A percentile compares a stretch with the other conserved stretches of the same genome.
Evolutionary conservation across 2,888 invertebrate genomes (phyloP).

Genomic region (Ennomos erosarius): DNA sequence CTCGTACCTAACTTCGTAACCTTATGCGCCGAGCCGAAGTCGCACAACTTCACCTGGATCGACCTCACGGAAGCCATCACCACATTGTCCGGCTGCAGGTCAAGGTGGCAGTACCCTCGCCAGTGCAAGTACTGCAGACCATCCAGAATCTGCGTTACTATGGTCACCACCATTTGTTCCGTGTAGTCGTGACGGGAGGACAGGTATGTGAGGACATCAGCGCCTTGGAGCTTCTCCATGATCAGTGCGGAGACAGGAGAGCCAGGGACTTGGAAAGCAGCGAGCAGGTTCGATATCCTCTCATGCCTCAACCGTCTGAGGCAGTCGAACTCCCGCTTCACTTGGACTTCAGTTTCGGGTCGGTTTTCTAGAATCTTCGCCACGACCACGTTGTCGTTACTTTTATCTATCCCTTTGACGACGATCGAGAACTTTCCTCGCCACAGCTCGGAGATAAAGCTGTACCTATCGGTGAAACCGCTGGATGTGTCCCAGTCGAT

Average conservation of each 20-base stretch:
- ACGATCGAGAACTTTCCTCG: slow-evolving; percentile 95
- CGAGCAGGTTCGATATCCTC: slow-evolving; percentile 91
- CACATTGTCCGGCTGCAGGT: slow-evolving; percentile 97
- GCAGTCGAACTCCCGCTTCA: slow-evolving; percentile 93
- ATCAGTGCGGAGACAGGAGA: slow-evolving; percentile 89
- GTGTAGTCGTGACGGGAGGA: slow-evolving; percentile 95
- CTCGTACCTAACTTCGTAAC: slow-evolving; percentile 92
- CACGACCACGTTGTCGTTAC: slow-evolving; percentile 90
- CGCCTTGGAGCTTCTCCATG: slow-evolving; percentile 94
- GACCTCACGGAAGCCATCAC: slow-evolving; percentile 95
- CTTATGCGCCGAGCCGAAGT: slow-evolving; percentile 94
- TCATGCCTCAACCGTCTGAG: slow-evolving; percentile 94
- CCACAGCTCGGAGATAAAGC: slow-evolving; percentile 93
- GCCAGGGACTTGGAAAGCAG: slow-evolving; percentile 89
- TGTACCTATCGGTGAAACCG: slow-evolving; percentile 90
- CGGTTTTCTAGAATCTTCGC: slow-evolving; percentile 92
- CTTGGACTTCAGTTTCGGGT: slow-evolving; percentile 87
- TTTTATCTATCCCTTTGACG: slow-evolving; percentile 90
- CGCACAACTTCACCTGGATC: slow-evolving; percentile 95
- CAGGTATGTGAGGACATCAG: slow-evolving; percentile 95
- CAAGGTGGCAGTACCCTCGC: slow-evolving; percentile 94
- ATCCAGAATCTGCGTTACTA: slow-evolving; percentile 94
- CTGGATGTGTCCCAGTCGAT: slow-evolving; percentile 89
- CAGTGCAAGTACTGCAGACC: slow-evolving; percentile 98
- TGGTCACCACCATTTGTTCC: slow-evolving; percentile 95